phyloP scores from a whole-genome alignment of 1,140 invertebrate genomes.

The Scaptomyza hsui region DNA sequence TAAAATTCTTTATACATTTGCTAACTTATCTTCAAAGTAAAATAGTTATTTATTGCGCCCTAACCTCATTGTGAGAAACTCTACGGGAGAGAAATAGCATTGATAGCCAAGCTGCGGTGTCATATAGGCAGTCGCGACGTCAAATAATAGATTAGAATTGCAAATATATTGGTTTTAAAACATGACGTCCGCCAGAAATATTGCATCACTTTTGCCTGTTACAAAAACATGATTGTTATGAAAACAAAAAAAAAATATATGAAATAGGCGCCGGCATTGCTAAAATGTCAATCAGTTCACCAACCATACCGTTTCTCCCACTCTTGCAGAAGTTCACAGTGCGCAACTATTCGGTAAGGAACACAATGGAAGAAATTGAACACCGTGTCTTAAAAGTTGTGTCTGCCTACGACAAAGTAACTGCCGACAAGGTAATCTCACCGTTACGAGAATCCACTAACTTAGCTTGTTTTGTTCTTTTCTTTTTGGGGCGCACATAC shows the following conservation, averaged over 20 bases:
- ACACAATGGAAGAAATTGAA: constrained; percentile 86
- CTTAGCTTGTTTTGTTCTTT: constrained; percentile 70
- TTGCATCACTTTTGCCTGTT: constrained; percentile 62
- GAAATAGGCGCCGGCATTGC: constrained; percentile 13
- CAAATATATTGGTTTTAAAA: not conserved
- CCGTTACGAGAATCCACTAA: constrained; percentile 57
- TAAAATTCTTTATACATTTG: not conserved
- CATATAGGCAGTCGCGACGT: not conserved
- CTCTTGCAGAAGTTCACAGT: constrained; percentile 51
- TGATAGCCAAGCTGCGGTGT: not conserved
- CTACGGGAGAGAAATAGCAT: not conserved
- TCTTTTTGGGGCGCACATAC: constrained; percentile 42
- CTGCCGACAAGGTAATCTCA: constrained; percentile 90
- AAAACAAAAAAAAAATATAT: not conserved
- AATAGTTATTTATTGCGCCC: constrained; percentile 33
- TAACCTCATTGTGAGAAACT: constrained; percentile 68
- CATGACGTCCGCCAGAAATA: not conserved
- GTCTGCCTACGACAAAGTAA: constrained; percentile 91
- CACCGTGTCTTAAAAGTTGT: constrained; percentile 91
- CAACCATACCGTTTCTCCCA: constrained; percentile 2
- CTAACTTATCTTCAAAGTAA: not conserved
- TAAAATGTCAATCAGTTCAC: constrained; percentile 1
- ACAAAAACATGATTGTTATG: constrained; percentile 52
- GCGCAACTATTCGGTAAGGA: constrained; percentile 72
- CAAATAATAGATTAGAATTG: not conserved